Percentiles rank a stretch among this genome's conserved stretches.
These are phyloP conservation scores for Hydrozoanthus gracilis DNA, from an alignment of 92 coral and sea anemone genomes.

Conservation along the genomic window DNA sequence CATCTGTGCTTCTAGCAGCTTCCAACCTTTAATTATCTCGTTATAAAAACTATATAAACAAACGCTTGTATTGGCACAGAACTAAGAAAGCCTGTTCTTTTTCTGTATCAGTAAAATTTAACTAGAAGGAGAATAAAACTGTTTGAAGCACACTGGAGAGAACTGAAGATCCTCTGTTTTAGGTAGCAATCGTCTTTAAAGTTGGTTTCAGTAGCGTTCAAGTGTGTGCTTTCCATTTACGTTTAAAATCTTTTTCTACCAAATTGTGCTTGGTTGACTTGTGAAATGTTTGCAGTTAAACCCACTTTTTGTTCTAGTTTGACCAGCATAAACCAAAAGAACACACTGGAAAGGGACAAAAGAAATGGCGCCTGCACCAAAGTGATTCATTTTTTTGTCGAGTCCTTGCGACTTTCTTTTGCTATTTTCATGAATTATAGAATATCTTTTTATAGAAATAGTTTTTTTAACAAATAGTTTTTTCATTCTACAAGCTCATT, in stretches of 20 bases:
- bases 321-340: not conserved
- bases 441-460: not conserved
- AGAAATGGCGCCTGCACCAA: not conserved
- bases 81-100: not conserved
- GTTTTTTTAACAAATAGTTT: no score
- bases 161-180: no score
- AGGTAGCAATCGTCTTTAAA: no score
- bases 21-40: not conserved
- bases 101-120: not conserved
- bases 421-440: not conserved
- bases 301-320: not conserved
- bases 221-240: no score
- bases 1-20: not conserved
- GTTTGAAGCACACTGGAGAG: no score
- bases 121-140: no score
- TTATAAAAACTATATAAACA: not conserved
- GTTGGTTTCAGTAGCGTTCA: no score
- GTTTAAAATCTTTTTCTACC: no score
- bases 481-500: no score
- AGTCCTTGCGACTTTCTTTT: not conserved
- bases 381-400: not conserved
- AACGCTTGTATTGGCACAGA: not conserved
- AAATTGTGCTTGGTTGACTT: not conserved
- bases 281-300: not conserved
- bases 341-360: not conserved